Base-by-base conservation (phyloP, 2,113 vertebrate genomes). In the Ammodytes marinus region DNA sequence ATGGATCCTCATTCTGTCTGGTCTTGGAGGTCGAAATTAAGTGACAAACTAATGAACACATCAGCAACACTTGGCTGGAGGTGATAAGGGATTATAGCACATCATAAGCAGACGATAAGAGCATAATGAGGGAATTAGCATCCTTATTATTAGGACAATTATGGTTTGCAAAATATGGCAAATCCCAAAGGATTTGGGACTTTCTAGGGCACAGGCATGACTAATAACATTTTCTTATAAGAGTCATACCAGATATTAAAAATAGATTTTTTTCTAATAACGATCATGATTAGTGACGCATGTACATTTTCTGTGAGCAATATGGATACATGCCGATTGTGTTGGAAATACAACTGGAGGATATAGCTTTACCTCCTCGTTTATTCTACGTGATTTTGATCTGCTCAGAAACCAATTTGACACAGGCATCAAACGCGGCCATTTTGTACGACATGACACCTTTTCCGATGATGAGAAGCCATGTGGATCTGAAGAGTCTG, bases 101-200 rank as follows among this genome's bases (percentile, higher is more conserved):
- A 89, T 90, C 82, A 81, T 73, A 75, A 80, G 86, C 64, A 80
- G 73, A 74, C 35, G 80, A 89, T 88, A 88, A 88, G 78, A 85
- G 67, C 87, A 89, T 93, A 87, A 93, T 91, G 83, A 93, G 87
- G 82, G 65, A 70, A 86, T 91, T 90, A 90, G 87, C 79, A 27
- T 82, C 78, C 69, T 76, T 69, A 86, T 76, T 77, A 90, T 81
- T 77, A 69, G 54, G 80, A 66, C 69, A 69, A 87, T 83, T 86
- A 83, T 87, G 79, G 83, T 83, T 86, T 74, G 64, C 70, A 80
- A 81, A 89, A 86, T 80, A 75, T 53, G 77, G 76, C 75, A 80
- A 90, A 80, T 86, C 85, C 69, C 79, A 74, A 43, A 35, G 63
- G 84, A 88, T 88, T 85, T 19, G 57, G 15, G 60, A 67, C 77